Evolutionary conservation across 2,113 vertebrate species (phyloP), one percentile per base, ranked within the genome.

Genomic region (Rhinoderma darwinii): DNA sequence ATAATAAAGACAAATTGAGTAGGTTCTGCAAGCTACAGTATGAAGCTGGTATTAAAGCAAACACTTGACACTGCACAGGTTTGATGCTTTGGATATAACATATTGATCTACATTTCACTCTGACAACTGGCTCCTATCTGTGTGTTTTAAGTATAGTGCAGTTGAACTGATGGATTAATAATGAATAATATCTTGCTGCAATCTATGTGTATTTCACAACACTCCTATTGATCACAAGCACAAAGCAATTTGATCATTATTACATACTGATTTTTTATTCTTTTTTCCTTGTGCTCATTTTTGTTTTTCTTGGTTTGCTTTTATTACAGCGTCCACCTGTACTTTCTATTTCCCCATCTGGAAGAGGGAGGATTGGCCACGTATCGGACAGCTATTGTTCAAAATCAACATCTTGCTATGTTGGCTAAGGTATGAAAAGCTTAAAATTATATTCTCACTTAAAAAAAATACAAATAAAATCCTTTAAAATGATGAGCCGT

Each of bases 321-420:
- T 88, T 84, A 84, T 90, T 87, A 18, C 94, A 99, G 98, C 77
- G 98, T 99, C 86, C 98, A 99, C 90, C 91, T 99, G 70, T 99
- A 99, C 91, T 99, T 98, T 91, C 91, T 99, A n/a, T 99, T 99
- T 59, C 98, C 98, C 35, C 95, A 89, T 32, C 92, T 99, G 88
- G 98, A 99, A 90, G 98, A 99, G 92, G 98, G 98, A 79, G 98
- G 98, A 14, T 93, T 99, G 89, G 98, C 98, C 32, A 99, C 98
- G 0, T 99, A 99, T 88, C 95, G 98, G 73, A 99, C 98, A 0
- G 98, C 98, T 89, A 99, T 99, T 0, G 98, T 99, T 4, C 98
- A 99, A 94, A 99, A 99, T 89, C 98, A 99, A 11, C 98, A 99
- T 91, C 94, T 99, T 59, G 98, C 98, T 88, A 98, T 99, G 97